Conservation (phyloP, 1,140 invertebrate genomes). For the Pseudomyrmex cubaensis region DNA sequence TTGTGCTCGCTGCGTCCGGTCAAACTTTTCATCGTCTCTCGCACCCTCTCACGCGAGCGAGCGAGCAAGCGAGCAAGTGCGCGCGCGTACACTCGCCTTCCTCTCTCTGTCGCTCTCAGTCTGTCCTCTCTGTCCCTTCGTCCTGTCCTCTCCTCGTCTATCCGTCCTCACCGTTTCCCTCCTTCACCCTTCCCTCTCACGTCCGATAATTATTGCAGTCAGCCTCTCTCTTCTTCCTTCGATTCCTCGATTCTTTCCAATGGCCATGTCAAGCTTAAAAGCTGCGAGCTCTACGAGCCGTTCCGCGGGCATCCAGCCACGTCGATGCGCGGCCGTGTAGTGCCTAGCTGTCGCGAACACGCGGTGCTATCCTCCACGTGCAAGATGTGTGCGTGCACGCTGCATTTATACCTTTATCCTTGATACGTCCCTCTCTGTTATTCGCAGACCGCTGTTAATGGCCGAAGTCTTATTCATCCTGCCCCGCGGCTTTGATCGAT, state of each 20-base stretch:
- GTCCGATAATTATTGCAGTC: conserved; percentile 81
- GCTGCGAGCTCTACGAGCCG: conserved; percentile 50
- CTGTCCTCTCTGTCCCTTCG: conserved; percentile 65
- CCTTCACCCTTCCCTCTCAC: conserved; percentile 52
- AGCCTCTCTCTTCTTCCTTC: conserved; percentile 72
- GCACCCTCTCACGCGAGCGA: conserved; percentile 65
- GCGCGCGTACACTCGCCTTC: conserved; percentile 54
- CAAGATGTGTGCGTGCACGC: conserved; percentile 52
- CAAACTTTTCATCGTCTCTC: conserved; percentile 82
- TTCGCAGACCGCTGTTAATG: conserved; percentile 58
- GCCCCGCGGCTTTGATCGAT: conserved; percentile 34
- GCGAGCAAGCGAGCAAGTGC: conserved; percentile 33
- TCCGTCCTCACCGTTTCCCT: conserved; percentile 53
- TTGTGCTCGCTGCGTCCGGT: conserved; percentile 81
- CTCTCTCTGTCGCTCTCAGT: conserved; percentile 60
- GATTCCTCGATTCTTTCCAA: conserved; percentile 69
- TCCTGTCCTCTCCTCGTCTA: conserved; percentile 66
- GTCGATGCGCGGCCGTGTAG: conserved; percentile 59
- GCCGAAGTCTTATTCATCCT: conserved; percentile 57
- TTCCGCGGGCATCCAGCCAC: conserved; percentile 51
- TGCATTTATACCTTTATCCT: conserved; percentile 56
- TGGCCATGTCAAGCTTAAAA: conserved; percentile 69
- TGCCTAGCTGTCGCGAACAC: conserved; percentile 58
- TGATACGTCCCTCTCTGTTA: conserved; percentile 47
- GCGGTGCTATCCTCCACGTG: conserved; percentile 53